Conservation (phyloP, 1,140 invertebrate genomes). For the Phymorhynchus buccinoides region DNA sequence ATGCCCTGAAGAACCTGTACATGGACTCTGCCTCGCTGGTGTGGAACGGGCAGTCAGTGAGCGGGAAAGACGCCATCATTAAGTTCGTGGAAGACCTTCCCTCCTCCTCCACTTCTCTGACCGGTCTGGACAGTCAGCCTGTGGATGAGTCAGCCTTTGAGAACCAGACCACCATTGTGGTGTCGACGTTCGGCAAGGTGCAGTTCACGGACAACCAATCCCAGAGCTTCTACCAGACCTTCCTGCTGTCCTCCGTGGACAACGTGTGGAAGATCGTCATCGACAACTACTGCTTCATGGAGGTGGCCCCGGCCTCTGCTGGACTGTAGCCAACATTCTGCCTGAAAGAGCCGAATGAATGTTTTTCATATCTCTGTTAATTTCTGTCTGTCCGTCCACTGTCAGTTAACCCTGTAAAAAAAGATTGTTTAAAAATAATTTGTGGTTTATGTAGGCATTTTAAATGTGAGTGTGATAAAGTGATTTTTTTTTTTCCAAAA, state of each 20-base stretch:
- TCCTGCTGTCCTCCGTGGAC: slow-evolving; percentile 85
- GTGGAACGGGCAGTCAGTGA: slow-evolving; percentile 89
- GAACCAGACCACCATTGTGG: slow-evolving; percentile 49
- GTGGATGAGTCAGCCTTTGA: slow-evolving; percentile 74
- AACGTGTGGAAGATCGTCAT: slow-evolving; percentile 92
- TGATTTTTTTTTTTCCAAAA: no score
- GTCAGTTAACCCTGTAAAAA: no score
- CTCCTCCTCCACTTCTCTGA: slow-evolving; percentile 80
- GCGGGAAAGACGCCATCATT: slow-evolving; percentile 83
- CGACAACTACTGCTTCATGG: slow-evolving; percentile 86
- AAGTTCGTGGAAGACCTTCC: slow-evolving; percentile 86
- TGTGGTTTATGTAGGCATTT: no score
- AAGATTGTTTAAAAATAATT: no score
- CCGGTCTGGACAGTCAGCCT: slow-evolving; percentile 85
- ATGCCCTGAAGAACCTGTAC: slow-evolving; percentile 85
- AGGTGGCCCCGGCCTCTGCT: slow-evolving; percentile 62
- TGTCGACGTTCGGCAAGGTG: slow-evolving; percentile 62
- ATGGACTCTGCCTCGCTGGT: slow-evolving; percentile 84
- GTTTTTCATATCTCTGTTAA: no score
- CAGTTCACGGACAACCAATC: slow-evolving; percentile 73
- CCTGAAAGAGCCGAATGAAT: background rate
- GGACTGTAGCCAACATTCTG: background rate
- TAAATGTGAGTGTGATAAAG: no score
- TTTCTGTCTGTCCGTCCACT: no score
- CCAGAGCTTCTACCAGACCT: slow-evolving; percentile 85